phyloP scores from a whole-genome alignment of 2,797 vertebrate species.

The Sebastes diaconus region DNA sequence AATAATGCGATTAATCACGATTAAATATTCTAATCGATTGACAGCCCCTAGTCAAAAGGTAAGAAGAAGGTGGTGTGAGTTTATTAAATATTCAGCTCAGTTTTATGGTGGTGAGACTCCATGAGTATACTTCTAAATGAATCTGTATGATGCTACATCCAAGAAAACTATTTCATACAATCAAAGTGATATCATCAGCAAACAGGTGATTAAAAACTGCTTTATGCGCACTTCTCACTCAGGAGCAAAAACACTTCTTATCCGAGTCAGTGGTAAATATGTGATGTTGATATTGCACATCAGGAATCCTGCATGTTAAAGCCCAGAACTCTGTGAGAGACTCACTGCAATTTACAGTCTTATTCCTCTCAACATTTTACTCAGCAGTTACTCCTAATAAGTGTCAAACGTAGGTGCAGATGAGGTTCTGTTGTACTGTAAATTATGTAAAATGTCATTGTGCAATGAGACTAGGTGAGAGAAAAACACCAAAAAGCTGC shows the following conservation, averaged over 20 bases:
- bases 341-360: background rate
- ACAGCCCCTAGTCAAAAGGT: background rate
- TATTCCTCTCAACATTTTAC: background rate
- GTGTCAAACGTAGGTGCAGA: background rate
- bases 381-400: background rate
- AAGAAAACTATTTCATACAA: background rate
- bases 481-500: conserved; percentile 27
- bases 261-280: background rate
- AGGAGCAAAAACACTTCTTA: background rate
- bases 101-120: background rate
- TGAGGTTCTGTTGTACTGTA: background rate
- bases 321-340: background rate
- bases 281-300: background rate
- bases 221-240: background rate
- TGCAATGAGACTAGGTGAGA: conserved; percentile 17
- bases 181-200: background rate
- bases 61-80: background rate
- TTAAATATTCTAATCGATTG: no score
- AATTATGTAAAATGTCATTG: conserved; percentile 6
- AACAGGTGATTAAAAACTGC: background rate
- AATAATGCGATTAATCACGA: no score
- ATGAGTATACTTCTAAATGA: background rate
- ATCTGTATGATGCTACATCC: background rate
- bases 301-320: background rate
- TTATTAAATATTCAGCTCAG: background rate